These are phyloP conservation scores for Latrodectus geometricus DNA, from an alignment of 1,140 invertebrate genomes.

Conservation along the genomic window DNA sequence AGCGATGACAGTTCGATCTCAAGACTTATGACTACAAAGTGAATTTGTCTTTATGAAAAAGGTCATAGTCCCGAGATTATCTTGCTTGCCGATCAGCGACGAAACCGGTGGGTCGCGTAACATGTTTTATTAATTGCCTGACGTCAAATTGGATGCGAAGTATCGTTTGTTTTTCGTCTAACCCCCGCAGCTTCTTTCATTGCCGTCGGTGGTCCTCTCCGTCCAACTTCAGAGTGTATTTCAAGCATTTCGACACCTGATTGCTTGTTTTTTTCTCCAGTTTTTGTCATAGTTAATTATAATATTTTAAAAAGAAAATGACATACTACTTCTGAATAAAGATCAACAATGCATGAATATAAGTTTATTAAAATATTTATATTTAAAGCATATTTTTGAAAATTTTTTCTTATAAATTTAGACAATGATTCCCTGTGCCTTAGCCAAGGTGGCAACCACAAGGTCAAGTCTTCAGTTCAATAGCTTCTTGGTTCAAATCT, in stretches of 20 bases:
- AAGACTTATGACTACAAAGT: slow-evolving; percentile 39
- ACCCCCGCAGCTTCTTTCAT: slow-evolving; percentile 17
- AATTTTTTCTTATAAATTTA: too few species aligned
- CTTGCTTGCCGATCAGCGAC: slow-evolving; percentile 29
- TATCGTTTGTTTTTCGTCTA: slow-evolving; percentile 32
- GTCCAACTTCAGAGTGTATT: neutral
- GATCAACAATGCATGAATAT: too few species aligned
- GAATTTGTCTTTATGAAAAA: slow-evolving; percentile 35
- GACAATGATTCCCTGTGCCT: too few species aligned
- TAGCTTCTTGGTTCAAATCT: too few species aligned
- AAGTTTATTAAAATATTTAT: too few species aligned
- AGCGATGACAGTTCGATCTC: slow-evolving; percentile 39
- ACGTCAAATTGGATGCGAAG: slow-evolving; percentile 8
- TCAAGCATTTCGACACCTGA: neutral
- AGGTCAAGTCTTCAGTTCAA: too few species aligned
- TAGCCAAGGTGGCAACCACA: too few species aligned
- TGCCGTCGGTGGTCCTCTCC: neutral
- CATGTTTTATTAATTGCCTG: slow-evolving; percentile 47
- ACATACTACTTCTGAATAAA: too few species aligned
- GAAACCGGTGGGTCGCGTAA: slow-evolving; percentile 34
- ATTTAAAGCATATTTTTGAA: too few species aligned
- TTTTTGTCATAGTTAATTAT: neutral
- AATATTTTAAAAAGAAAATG: neutral
- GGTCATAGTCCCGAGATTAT: slow-evolving; percentile 29
- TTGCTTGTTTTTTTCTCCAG: too few species aligned